Evolutionary conservation across 2,113 vertebrate species (phyloP), one percentile per base, ranked within the genome.

Genomic region (Arvicanthis niloticus): DNA sequence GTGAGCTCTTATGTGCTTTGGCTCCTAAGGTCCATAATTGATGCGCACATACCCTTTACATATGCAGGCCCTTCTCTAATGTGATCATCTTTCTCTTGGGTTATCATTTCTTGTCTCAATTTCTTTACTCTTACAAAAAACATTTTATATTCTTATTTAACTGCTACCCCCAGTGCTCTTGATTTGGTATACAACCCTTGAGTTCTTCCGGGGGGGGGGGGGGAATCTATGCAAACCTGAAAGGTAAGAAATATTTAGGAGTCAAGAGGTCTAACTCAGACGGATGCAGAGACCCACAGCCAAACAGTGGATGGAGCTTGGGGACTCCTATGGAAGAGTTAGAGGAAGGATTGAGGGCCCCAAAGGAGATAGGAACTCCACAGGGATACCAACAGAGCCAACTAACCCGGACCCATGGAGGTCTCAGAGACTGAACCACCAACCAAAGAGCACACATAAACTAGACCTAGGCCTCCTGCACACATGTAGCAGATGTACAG

Each of bases 91-190:
- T 91, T 81, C 51, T 76, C 58, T 87, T 78, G 40, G 8, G 15
- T 80, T 82, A 37, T 80, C 82, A 91, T 87, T 93, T 8, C 17
- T 87, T 17, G 5, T 78, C 31, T 56, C 62, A 7, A 15, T 73
- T 21, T 67, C 40, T 34, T 75, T 94, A 21, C n/a, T 77, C 11
- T 87, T 88, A 91, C 37, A n/a, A 29, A 76, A 97, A 96, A 80
- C 26, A 88, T 93, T 11, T 81, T 95, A 5, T 81, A 65, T 95
- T 96, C 85, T 97, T 53, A 77, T 40, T 92, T 95, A 85, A 72
- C 80, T 58, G 0, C 60, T 80, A 29, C n/a, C 2, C 42, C 72
- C 70, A 81, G 37, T 91, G 91, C 89, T 96, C 60, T 37, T 77
- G 31, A 77, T 94, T 92, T 91, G 16, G 3, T 62, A 58, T 80